Evolutionary conservation across 2,113 vertebrate species (phyloP), one percentile per base, ranked within the genome.

Genomic region (Sorex araneus): DNA sequence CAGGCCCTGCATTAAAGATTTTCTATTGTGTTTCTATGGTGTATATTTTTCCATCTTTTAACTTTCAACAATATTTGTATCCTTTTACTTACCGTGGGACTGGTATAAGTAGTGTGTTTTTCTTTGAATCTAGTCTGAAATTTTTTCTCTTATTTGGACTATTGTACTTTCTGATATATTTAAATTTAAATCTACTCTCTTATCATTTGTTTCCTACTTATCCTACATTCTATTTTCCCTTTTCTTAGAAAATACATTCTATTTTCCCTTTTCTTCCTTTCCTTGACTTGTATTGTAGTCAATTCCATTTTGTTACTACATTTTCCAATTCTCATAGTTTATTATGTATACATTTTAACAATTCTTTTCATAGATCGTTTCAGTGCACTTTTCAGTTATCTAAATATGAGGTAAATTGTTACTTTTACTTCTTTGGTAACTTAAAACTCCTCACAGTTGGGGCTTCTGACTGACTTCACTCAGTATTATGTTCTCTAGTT

Each of bases 381-480:
- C 45, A 54, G 75, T 78, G 64, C 18, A 30, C 60, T 78, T 28
- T 63, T 36, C n/a, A 64, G 21, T 85, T 83, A 67, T n/a, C 50
- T 57, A 50, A 73, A 64, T 64, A 79, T 25, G 34, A 91, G 34
- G 25, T 71, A 78, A 82, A 70, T 57, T 57, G 73, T 13, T 69
- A 32, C 77, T 87, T 91, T 60, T 70, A 75, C 54, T 54, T 77
- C 32, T 84, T 83, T 78, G 18, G 8, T 71, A 85, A 25, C n/a
- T n/a, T n/a, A n/a, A n/a, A n/a, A n/a, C n/a, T n/a, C 21, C 45
- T 92, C 69, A 67, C 28, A 81, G 54, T 75, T 74, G 54, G 69
- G 21, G 21, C 28, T 54, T 13, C 50, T 54, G 50, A 54, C 50
- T 16, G 16, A 13, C 7, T 16, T 54, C 50, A 54, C 16, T 54